Percentiles rank a stretch among this genome's conserved stretches.
phyloP scores from a whole-genome alignment of 1,140 invertebrate genomes.

The Drosophila ficusphila region DNA sequence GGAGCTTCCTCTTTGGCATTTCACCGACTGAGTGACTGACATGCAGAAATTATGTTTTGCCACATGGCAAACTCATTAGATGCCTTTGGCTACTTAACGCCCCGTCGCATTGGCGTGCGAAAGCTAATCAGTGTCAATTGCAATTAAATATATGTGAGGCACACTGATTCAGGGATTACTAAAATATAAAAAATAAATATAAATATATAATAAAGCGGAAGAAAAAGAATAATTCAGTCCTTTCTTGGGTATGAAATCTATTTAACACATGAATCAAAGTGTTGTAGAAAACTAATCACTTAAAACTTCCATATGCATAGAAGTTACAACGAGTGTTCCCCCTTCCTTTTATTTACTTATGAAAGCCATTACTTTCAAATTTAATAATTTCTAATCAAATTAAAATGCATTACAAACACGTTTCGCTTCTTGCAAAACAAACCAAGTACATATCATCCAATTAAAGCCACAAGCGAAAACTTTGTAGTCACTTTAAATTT shows the following conservation, averaged over 20 bases:
- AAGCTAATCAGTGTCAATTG: slow-evolving; percentile 76
- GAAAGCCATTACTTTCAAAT: too few relatives aligned
- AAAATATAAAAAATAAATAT: neutral
- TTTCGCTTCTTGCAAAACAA: neutral
- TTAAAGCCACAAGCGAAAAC: slow-evolving; percentile 12
- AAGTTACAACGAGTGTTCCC: too few relatives aligned
- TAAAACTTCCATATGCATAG: too few relatives aligned
- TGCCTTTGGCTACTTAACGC: slow-evolving; percentile 73
- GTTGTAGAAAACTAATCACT: too few relatives aligned
- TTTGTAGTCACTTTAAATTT: slow-evolving; percentile 26
- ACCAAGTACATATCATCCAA: slow-evolving; percentile 5
- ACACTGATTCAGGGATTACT: slow-evolving; percentile 10
- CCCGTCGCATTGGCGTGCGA: slow-evolving; percentile 63
- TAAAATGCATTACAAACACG: neutral
- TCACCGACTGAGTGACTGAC: slow-evolving; percentile 60
- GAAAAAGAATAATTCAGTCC: neutral
- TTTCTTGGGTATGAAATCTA: too few relatives aligned
- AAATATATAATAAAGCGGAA: neutral
- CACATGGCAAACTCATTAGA: slow-evolving; percentile 71
- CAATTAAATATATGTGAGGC: slow-evolving; percentile 60
- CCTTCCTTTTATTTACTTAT: too few relatives aligned
- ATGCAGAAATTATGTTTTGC: slow-evolving; percentile 79
- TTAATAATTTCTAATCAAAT: too few relatives aligned
- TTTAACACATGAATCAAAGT: too few relatives aligned
- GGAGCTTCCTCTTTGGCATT: slow-evolving; percentile 21